Evolutionary conservation across 2,797 vertebrate genomes (phyloP).

Genomic region (Poeciliopsis gracilis): DNA sequence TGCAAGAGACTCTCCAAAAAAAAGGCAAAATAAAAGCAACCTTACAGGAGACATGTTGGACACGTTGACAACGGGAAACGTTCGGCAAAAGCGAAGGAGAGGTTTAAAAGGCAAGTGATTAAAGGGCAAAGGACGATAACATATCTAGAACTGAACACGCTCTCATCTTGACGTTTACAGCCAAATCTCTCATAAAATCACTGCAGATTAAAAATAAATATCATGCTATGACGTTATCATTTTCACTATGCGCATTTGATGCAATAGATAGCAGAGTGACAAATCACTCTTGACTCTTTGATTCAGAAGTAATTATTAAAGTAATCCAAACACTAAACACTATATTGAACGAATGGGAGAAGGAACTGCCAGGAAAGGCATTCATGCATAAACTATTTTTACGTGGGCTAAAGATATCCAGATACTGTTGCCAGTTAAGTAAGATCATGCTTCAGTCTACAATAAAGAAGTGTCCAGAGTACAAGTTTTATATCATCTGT

Average conservation of each 20-base stretch:
- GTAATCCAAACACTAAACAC: background rate
- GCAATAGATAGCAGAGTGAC: background rate
- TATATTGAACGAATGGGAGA: background rate
- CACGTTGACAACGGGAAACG: conserved; percentile 13
- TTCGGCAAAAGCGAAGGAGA: conserved; percentile 6
- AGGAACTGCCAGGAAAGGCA: background rate
- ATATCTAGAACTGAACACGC: conserved; percentile 8
- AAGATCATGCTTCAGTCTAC: background rate
- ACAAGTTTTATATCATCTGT: background rate
- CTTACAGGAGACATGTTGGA: conserved; percentile 52
- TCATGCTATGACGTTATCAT: background rate
- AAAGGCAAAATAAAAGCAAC: conserved; percentile 53
- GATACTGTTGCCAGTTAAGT: background rate
- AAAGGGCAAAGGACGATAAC: conserved; percentile 54
- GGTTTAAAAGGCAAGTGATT: conserved; percentile 33
- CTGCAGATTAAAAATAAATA: background rate
- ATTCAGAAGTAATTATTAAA: background rate
- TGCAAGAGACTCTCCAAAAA: conserved; percentile 43
- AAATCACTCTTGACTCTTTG: background rate
- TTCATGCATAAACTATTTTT: conserved; percentile 18
- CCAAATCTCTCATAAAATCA: background rate
- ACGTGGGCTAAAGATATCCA: conserved; percentile 17
- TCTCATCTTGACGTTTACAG: background rate
- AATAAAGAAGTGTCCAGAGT: background rate
- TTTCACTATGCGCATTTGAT: background rate